Evolutionary conservation across 2,113 vertebrate genomes (phyloP), one percentile per base, ranked within the genome.

Genomic region (Mustela nigripes): DNA sequence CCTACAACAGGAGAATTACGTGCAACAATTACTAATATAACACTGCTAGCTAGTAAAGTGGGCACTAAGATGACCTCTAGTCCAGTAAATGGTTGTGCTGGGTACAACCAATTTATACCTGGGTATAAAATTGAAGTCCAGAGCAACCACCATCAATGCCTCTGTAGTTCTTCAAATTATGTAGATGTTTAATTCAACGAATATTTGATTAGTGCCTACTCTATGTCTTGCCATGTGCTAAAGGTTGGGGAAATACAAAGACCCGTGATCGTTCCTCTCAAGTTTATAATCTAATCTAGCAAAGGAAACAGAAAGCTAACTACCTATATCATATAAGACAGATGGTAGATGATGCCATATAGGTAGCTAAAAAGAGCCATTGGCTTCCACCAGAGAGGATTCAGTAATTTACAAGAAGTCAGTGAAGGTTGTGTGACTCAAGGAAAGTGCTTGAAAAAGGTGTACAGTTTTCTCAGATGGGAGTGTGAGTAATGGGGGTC

Each of bases 251-350:
- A 87, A 82, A n/a, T 28, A 14, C 26, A 28, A 83, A 92, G 82
- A 86, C 21, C 26, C 33, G 33, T 45, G 67, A 79, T 74, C 21
- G 18, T 42, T 91, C 22, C 80, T 90, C 69, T 95, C 56, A 39
- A 84, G 62, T 50, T 92, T 95, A 76, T 53, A 92, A 78, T 97
- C 28, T 89, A 92, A 89, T 71, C 18, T 90, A 39, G 60, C 58
- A 78, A 87, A 88, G 81, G 88, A 93, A 79, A 42, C 58, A n/a
- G 91, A 93, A 78, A 93, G 19, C 5, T 48, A 95, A 67, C 76
- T 58, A 76, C 84, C 67, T 42, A 67, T 56, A 28, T 69, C 60
- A 0, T 39, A 45, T 81, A 19, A 91, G 83, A 90, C 74, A 91
- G 87, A 45, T 71, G 80, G 83, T 33, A 65, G 80, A 87, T 18